phyloP scores from a whole-genome alignment of 2,888 invertebrate genomes.

The Noctua comes region DNA sequence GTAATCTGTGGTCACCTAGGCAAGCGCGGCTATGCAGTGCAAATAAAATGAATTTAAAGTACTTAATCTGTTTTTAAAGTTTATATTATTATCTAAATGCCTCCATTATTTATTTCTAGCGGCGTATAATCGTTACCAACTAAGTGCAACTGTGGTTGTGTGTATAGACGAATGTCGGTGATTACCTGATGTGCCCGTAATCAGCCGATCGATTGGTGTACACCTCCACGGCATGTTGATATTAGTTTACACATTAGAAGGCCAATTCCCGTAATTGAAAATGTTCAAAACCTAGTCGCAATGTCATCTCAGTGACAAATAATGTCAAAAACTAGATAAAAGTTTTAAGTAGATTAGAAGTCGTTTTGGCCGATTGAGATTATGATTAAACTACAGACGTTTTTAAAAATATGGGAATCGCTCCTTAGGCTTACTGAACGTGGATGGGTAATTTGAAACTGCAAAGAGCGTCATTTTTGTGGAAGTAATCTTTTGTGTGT shows the following conservation, averaged over 20 bases:
- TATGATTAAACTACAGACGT: too few relatives aligned
- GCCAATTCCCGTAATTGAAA: not conserved
- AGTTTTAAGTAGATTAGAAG: too few relatives aligned
- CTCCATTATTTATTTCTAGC: conserved; percentile 7
- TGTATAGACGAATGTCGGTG: conserved; percentile 65
- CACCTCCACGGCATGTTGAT: conserved; percentile 34
- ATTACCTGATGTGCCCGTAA: conserved; percentile 71
- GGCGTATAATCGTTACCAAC: conserved; percentile 14
- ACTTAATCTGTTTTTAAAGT: not conserved
- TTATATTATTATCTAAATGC: not conserved
- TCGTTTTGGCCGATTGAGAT: not conserved
- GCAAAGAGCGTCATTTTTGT: too few relatives aligned
- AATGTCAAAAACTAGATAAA: not conserved
- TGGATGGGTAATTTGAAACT: too few relatives aligned
- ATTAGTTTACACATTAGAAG: not conserved
- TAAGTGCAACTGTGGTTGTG: conserved; percentile 30
- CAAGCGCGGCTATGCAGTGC: too few relatives aligned
- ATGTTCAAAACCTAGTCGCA: not conserved
- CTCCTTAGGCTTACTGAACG: too few relatives aligned
- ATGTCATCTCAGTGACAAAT: not conserved
- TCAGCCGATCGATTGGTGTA: conserved; percentile 72
- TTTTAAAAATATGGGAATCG: too few relatives aligned
- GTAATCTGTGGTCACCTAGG: too few relatives aligned
- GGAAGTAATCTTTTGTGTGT: not conserved
- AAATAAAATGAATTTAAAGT: not conserved